Conservation (phyloP, 2,113 vertebrate genomes). For the Clarias magur region DNA sequence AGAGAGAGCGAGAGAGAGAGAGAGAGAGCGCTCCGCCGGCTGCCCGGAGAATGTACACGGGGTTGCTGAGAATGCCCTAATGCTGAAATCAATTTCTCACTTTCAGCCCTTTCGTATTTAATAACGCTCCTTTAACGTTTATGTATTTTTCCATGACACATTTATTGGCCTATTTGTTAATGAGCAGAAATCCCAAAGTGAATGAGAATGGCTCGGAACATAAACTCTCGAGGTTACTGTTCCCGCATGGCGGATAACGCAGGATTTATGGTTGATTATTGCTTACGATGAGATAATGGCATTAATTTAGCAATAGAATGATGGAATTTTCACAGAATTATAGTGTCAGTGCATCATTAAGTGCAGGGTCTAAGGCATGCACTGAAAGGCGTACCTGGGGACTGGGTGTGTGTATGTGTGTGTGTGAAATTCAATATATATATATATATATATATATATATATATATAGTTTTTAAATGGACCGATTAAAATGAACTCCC, state of each 20-base stretch:
- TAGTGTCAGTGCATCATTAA: neutral
- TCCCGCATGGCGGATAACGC: conserved; percentile 4
- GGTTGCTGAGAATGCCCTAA: conserved; percentile 54
- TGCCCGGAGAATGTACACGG: conserved; percentile 42
- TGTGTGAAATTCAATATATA: no score
- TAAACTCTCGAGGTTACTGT: conserved; percentile 42
- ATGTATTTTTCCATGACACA: conserved; percentile 45
- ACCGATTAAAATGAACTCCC: neutral
- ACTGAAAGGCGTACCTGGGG: neutral
- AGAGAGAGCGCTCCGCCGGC: conserved; percentile 40
- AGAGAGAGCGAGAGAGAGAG: no score
- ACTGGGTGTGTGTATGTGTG: neutral
- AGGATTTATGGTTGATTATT: conserved; percentile 32
- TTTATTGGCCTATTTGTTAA: conserved; percentile 48
- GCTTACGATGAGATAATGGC: conserved; percentile 36
- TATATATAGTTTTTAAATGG: neutral
- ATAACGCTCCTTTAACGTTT: conserved; percentile 45
- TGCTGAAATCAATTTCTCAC: conserved; percentile 46
- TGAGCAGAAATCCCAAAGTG: conserved; percentile 29
- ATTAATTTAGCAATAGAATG: neutral
- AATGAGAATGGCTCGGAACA: conserved; percentile 22
- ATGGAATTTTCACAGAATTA: conserved; percentile 9
- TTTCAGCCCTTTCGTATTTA: conserved; percentile 27
- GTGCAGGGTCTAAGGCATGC: neutral
- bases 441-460: no score